Conservation (phyloP, 2,797 vertebrate species). For the Microctenopoma lineatum region DNA sequence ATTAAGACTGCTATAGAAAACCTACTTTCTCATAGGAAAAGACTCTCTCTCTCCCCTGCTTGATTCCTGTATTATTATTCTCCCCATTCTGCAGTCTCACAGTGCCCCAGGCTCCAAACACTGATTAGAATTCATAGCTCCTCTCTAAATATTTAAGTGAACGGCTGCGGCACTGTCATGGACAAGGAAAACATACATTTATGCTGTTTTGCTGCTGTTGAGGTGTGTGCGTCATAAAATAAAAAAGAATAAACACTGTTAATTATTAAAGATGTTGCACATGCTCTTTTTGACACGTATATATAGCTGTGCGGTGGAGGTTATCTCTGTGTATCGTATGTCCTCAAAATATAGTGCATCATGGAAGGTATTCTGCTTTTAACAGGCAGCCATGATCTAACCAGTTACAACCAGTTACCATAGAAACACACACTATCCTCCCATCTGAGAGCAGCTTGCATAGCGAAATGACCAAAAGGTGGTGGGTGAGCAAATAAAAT, state of each 20-base stretch:
- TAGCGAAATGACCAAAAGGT: constrained; percentile 73
- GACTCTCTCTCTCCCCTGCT: constrained; percentile 15
- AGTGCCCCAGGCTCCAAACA: constrained; percentile 33
- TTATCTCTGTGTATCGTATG: constrained; percentile 29
- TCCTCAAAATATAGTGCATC: constrained; percentile 62
- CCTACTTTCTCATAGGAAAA: constrained; percentile 33
- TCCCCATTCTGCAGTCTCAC: constrained; percentile 33
- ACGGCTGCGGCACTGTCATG: constrained; percentile 14
- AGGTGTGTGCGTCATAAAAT: not conserved
- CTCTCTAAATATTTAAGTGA: constrained; percentile 56
- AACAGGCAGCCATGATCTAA: constrained; percentile 73
- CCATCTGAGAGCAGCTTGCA: constrained; percentile 64
- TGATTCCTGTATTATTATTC: constrained; percentile 51
- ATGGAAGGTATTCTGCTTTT: constrained; percentile 71
- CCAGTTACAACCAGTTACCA: constrained; percentile 80
- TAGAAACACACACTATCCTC: constrained; percentile 71
- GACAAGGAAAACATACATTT: constrained; percentile 15
- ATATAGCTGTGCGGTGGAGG: not conserved
- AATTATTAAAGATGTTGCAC: not conserved
- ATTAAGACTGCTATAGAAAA: constrained; percentile 36
- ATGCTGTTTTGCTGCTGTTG: constrained; percentile 14
- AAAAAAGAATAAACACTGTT: not conserved
- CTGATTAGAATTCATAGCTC: constrained; percentile 56
- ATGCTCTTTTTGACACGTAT: constrained; percentile 10
- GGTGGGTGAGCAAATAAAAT: constrained; percentile 68